Base-by-base conservation (phyloP, 2,888 invertebrate genomes). In the Drosophila pseudotalamancana region DNA sequence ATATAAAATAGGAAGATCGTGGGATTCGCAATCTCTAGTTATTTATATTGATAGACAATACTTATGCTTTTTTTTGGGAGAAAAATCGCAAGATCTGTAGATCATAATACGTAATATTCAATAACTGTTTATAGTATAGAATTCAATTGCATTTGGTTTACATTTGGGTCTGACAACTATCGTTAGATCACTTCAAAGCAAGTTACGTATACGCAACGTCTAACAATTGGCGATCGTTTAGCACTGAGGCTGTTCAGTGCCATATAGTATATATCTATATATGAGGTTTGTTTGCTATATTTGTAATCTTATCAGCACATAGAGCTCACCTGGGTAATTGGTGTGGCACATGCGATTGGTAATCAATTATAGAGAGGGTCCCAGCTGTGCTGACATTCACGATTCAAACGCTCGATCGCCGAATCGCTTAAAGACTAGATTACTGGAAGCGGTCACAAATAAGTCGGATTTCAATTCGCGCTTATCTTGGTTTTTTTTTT, bases 291-390 rank as follows among this genome's bases (percentile, higher is more conserved):
- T 45, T 43, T 19, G 19, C 11, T 50, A 23, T 35, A 23, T 18
- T 23, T 14, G 6, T 19, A 19, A 79, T 80, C 84, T 79, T 68
- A 79, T 83, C 78, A 39, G 42, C 19, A 19, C 11, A 31, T 45
- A 45, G 27, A 45, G 42, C 72, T 67, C 27, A 74, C 76, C 72
- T 74, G 63, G 40, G 18, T 31, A 21, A 37, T 40, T 39, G 32
- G 50, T 59, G 66, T 21, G 31, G 61, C 75, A 54, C 57, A 73
- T 71, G 62, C 61, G 66, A 53, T 61, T 57, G 35, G 31, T 54
- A 42, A 55, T 37, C 35, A 45, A 14, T 40, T 11, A 37, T 19
- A 6, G 25, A 23, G 23, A 11, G 32, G 31, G 29, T 25, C 34
- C 39, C 70, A 72, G 67, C 61, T 70, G 66, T 55, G 34, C 51